Percentiles rank a stretch among this genome's conserved stretches.
Conservation (phyloP, 2,888 invertebrate genomes). For the Automeris io region DNA sequence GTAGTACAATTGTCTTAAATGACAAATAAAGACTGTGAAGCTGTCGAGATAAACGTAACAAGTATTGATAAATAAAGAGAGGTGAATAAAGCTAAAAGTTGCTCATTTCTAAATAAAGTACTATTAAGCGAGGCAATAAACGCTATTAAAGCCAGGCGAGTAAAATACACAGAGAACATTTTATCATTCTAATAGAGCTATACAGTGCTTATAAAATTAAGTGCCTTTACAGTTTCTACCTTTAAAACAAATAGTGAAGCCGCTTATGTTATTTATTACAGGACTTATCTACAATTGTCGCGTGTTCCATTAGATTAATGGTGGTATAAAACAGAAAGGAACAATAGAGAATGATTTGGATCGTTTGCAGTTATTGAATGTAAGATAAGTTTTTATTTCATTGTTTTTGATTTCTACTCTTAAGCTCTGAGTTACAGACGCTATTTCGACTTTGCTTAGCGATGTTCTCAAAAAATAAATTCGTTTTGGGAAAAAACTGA, state of each 20-base stretch:
- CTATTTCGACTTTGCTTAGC: too few relatives aligned
- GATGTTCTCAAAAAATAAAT: too few relatives aligned
- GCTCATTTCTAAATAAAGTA: slow-evolving; percentile 21
- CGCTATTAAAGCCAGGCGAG: slow-evolving; percentile 5
- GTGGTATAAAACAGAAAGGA: slow-evolving; percentile 10
- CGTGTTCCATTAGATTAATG: slow-evolving; percentile 13
- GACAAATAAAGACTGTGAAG: too few relatives aligned
- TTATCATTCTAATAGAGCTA: slow-evolving; percentile 18
- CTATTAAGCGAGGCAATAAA: slow-evolving; percentile 14
- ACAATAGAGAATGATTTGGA: slow-evolving; percentile 1
- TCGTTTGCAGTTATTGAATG: not conserved
- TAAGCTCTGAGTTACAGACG: too few relatives aligned
- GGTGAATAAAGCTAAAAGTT: slow-evolving; percentile 17
- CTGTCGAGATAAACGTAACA: too few relatives aligned
- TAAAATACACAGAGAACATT: slow-evolving; percentile 10
- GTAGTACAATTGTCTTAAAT: too few relatives aligned
- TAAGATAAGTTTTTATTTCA: too few relatives aligned
- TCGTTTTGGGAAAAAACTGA: too few relatives aligned
- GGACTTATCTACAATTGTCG: slow-evolving; percentile 7
- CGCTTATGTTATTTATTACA: slow-evolving; percentile 7
- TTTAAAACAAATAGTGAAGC: slow-evolving; percentile 16
- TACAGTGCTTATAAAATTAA: slow-evolving; percentile 16
- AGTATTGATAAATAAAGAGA: slow-evolving; percentile 7
- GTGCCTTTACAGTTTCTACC: slow-evolving; percentile 13
- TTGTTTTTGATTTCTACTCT: too few relatives aligned